These are phyloP conservation scores for Bubalus kerabau DNA, from an alignment of 2,113 vertebrate genomes.

Conservation along the genomic window DNA sequence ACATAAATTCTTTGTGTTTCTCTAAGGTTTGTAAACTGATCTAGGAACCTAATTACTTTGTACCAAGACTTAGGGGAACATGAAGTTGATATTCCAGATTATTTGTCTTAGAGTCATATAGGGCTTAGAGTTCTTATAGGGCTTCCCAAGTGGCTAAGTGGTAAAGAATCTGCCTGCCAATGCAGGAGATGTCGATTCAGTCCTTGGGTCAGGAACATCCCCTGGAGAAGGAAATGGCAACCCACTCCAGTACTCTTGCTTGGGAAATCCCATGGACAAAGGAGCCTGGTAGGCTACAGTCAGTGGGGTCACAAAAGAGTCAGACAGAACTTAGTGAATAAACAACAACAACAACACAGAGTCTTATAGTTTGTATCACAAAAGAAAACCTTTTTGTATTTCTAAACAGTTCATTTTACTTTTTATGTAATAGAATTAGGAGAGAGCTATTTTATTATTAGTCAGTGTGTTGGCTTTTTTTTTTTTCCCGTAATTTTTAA, in stretches of 20 bases:
- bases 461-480: background rate
- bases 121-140: background rate
- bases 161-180: background rate
- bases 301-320: background rate
- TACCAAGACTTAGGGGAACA: background rate
- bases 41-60: background rate
- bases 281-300: background rate
- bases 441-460: background rate
- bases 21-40: background rate
- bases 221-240: background rate
- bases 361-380: background rate
- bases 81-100: slow-evolving; percentile 4
- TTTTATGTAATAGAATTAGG: slow-evolving; percentile 1
- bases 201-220: background rate
- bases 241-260: background rate
- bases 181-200: background rate
- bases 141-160: background rate
- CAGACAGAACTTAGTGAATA: background rate
- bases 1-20: background rate
- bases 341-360: background rate
- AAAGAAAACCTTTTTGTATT: slow-evolving; percentile 10
- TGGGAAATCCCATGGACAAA: background rate
- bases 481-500: background rate
- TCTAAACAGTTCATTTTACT: background rate
- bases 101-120: background rate